Evolutionary conservation across 2,113 vertebrate species (phyloP).

Genomic region (Pteropus alecto): DNA sequence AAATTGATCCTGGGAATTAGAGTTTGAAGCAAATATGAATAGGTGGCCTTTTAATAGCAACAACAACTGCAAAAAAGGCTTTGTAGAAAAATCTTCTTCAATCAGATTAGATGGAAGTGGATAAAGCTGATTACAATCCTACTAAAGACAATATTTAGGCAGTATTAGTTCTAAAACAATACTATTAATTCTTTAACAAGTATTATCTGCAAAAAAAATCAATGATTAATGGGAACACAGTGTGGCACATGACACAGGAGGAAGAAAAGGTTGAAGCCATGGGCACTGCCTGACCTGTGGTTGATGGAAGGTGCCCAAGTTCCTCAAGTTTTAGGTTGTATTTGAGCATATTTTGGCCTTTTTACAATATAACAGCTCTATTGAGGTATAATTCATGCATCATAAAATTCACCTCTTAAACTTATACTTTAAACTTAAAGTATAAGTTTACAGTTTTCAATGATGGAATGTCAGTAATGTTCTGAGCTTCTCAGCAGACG

Average conservation of each 20-base stretch:
- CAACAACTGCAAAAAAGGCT: constrained; percentile 84
- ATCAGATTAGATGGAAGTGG: constrained; percentile 90
- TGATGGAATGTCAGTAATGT: too few relatives aligned
- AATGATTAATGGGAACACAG: constrained; percentile 83
- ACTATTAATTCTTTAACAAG: constrained; percentile 86
- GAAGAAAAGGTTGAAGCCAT: constrained; percentile 69
- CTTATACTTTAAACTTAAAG: too few relatives aligned
- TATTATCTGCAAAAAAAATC: constrained; percentile 81
- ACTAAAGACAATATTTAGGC: constrained; percentile 86
- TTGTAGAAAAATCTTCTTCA: constrained; percentile 87
- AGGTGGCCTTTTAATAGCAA: constrained; percentile 89
- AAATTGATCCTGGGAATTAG: constrained; percentile 79
- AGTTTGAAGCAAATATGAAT: constrained; percentile 81
- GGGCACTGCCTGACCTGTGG: not conserved
- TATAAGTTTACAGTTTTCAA: not conserved
- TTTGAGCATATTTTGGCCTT: not conserved
- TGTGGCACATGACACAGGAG: constrained; percentile 56
- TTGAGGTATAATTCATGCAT: not conserved
- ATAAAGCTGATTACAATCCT: constrained; percentile 92
- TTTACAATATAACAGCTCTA: not conserved
- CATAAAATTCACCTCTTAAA: not conserved
- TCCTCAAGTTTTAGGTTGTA: not conserved
- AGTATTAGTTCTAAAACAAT: constrained; percentile 86
- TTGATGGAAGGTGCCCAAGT: not conserved
- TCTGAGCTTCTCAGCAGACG: not conserved